phyloP scores from a whole-genome alignment of 2,888 invertebrate species.

The Epinotia demarniana region DNA sequence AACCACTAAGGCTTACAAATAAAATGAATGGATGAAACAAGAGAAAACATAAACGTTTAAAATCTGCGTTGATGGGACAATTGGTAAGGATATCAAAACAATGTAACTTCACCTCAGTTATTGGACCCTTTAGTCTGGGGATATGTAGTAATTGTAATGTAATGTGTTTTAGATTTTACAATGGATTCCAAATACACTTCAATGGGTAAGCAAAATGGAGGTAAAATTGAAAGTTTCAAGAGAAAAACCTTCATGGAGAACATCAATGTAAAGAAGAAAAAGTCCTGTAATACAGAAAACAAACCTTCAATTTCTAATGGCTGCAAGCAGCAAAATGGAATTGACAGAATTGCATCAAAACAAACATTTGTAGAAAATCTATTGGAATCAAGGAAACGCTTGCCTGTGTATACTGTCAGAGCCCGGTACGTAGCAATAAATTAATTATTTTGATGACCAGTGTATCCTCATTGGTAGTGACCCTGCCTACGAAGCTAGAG shows the following conservation, averaged over 20 bases:
- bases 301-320: conserved; percentile 52
- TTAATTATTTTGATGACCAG: background rate
- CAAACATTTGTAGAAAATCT: conserved; percentile 58
- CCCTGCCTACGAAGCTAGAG: too few species aligned
- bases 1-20: background rate
- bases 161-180: conserved; percentile 35
- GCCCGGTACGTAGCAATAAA: conserved; percentile 62
- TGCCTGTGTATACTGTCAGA: conserved; percentile 84
- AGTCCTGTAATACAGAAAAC: conserved; percentile 52
- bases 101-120: background rate
- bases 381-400: conserved; percentile 72
- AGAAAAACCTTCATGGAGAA: conserved; percentile 58
- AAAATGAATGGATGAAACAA: background rate
- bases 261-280: conserved; percentile 65
- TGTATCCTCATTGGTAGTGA: too few species aligned
- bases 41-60: background rate
- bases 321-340: conserved; percentile 47
- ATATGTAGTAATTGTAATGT: background rate
- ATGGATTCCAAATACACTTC: conserved; percentile 80
- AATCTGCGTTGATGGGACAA: background rate
- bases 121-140: background rate
- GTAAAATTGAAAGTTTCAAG: conserved; percentile 58
- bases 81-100: conserved; percentile 12
- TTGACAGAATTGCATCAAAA: conserved; percentile 47
- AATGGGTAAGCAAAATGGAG: conserved; percentile 58